Conservation (phyloP, 2,888 invertebrate genomes). For the Epinotia brunnichana region DNA sequence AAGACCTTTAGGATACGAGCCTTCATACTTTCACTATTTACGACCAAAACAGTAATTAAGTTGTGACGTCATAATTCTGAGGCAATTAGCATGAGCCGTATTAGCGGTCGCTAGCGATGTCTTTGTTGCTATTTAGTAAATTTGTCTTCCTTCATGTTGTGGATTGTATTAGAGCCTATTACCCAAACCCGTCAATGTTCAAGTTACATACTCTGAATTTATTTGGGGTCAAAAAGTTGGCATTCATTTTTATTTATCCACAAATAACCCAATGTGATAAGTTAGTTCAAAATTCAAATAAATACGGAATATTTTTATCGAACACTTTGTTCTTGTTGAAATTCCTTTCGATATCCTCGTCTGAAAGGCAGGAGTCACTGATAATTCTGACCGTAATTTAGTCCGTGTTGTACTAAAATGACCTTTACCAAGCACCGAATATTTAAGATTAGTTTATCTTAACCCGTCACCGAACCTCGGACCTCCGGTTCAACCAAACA, state of each 20-base stretch:
- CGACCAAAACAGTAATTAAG: too few relatives aligned
- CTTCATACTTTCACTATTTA: too few relatives aligned
- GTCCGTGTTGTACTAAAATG: constrained; percentile 45
- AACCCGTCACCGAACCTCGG: constrained; percentile 55
- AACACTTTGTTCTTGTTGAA: constrained; percentile 38
- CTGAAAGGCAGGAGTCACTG: constrained; percentile 36
- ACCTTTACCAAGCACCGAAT: constrained; percentile 61
- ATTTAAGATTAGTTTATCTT: constrained; percentile 68
- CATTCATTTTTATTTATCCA: background rate
- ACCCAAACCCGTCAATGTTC: background rate
- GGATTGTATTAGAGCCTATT: too few relatives aligned
- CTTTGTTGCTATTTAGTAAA: too few relatives aligned
- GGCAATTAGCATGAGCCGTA: too few relatives aligned
- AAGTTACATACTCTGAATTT: background rate
- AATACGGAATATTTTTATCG: constrained; percentile 28
- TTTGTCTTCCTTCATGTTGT: too few relatives aligned
- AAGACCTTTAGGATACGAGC: too few relatives aligned
- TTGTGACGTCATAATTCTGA: too few relatives aligned
- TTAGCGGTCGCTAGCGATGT: too few relatives aligned
- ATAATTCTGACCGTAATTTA: constrained; percentile 38
- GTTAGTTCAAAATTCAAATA: constrained; percentile 6
- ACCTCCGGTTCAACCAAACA: constrained; percentile 30
- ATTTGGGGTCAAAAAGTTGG: background rate
- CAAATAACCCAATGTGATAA: background rate
- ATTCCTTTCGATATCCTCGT: constrained; percentile 32